phyloP scores from a whole-genome alignment of 2,797 vertebrate genomes.

The Hydrolagus colliei region DNA sequence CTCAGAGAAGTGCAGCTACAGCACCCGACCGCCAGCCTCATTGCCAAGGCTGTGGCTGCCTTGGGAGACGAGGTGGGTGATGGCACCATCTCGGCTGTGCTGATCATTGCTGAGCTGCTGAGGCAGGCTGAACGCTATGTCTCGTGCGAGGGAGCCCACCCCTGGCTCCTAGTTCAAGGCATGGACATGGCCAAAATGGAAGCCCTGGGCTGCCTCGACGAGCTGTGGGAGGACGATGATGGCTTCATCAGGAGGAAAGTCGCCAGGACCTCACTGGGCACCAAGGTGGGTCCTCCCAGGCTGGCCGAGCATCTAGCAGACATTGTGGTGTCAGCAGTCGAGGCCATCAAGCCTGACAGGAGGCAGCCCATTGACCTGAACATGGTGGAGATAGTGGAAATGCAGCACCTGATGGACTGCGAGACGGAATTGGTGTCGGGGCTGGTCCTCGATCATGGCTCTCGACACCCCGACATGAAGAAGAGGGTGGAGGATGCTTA shows the following conservation, averaged over 20 bases:
- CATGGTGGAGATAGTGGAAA: constrained; percentile 29
- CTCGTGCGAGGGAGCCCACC: constrained; percentile 29
- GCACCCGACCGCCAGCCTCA: constrained; percentile 7
- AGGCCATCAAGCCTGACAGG: background rate
- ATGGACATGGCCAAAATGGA: constrained; percentile 5
- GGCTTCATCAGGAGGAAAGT: background rate
- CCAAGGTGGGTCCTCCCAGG: constrained; percentile 8
- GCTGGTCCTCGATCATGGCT: constrained; percentile 29
- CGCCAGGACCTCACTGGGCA: constrained; percentile 3
- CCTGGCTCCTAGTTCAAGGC: background rate
- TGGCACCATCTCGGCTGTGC: constrained; percentile 26
- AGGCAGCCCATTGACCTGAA: constrained; percentile 28
- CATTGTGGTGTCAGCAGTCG: background rate
- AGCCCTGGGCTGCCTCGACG: constrained; percentile 1
- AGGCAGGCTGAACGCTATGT: constrained; percentile 22
- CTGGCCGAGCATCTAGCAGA: constrained; percentile 17
- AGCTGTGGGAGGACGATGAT: background rate
- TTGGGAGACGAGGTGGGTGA: constrained; percentile 14
- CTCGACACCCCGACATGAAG: constrained; percentile 29
- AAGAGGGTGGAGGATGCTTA: constrained; percentile 5
- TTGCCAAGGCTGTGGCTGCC: background rate
- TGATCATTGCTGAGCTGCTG: constrained; percentile 26
- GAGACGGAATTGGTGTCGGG: constrained; percentile 2
- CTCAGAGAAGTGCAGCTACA: constrained; percentile 2
- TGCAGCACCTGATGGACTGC: background rate